phyloP scores from a whole-genome alignment of 2,888 invertebrate species.

The Chrysotoxum bicinctum region DNA sequence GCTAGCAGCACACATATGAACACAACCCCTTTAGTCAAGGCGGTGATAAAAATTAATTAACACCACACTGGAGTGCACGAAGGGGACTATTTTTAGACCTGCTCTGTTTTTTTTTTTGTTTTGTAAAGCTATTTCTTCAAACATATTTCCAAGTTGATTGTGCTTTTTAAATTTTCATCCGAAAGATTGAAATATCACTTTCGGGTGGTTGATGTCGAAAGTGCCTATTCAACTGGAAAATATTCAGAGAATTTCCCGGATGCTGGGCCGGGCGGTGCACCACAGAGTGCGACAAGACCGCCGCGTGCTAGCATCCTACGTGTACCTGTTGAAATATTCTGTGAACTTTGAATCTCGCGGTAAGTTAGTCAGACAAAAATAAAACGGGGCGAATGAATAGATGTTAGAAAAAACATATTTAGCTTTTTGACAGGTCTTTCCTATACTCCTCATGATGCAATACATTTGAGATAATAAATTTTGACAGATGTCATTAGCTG shows the following conservation, averaged over 20 bases:
- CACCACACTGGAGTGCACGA: constrained; percentile 41
- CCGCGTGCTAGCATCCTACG: neutral
- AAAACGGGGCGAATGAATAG: neutral
- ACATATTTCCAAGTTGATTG: constrained; percentile 6
- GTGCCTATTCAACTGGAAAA: constrained; percentile 43
- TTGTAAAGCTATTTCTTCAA: neutral
- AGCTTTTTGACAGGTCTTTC: constrained; percentile 47
- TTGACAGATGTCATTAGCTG: constrained; percentile 70
- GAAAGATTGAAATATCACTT: constrained; percentile 50
- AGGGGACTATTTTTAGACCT: constrained; percentile 57
- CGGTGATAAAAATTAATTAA: constrained; percentile 71
- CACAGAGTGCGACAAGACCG: neutral
- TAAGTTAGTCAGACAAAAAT: constrained; percentile 13
- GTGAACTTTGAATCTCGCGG: constrained; percentile 41
- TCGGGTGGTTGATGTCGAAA: constrained; percentile 61
- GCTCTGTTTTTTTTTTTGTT: neutral
- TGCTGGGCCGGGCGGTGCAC: neutral
- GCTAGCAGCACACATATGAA: constrained; percentile 3
- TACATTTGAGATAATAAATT: constrained; percentile 55
- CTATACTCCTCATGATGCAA: constrained; percentile 46
- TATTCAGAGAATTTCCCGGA: constrained; percentile 34
- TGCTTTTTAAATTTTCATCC: constrained; percentile 30
- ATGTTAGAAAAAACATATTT: constrained; percentile 18
- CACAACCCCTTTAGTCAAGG: constrained; percentile 58
- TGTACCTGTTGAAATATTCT: constrained; percentile 53